Percentiles rank a stretch among this genome's conserved stretches.
Conservation (phyloP, 2,888 invertebrate species). For the Xylota segnis region DNA sequence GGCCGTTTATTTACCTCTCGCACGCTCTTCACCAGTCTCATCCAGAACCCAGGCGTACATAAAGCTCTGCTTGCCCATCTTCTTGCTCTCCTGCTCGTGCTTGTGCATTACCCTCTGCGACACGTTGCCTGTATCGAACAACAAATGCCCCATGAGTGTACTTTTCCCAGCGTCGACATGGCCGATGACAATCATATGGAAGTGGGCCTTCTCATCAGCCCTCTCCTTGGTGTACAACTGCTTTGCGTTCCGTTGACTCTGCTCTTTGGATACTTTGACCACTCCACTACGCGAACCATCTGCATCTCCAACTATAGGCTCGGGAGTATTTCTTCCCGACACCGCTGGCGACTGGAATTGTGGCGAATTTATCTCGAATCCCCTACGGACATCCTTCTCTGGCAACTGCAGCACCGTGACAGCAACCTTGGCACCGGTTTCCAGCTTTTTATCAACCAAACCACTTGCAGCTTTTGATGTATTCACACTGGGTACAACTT, state of each 20-base stretch:
- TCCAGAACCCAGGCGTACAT: slow-evolving; percentile 99
- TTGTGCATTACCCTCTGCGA: slow-evolving; percentile 96
- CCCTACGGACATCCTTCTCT: slow-evolving; percentile 80
- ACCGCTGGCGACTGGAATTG: slow-evolving; percentile 89
- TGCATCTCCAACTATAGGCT: slow-evolving; percentile 79
- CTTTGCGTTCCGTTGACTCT: slow-evolving; percentile 85
- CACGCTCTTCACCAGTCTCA: slow-evolving; percentile 98
- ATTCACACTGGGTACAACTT: slow-evolving; percentile 56
- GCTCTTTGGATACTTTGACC: slow-evolving; percentile 82
- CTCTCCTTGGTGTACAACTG: slow-evolving; percentile 90
- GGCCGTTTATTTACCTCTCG: slow-evolving; percentile 86
- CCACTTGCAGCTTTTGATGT: slow-evolving; percentile 80
- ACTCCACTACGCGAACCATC: slow-evolving; percentile 61
- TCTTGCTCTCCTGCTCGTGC: slow-evolving; percentile 98
- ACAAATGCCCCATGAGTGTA: slow-evolving; percentile 95
- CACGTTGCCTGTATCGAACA: slow-evolving; percentile 94
- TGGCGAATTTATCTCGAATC: slow-evolving; percentile 85
- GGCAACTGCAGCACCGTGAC: slow-evolving; percentile 78
- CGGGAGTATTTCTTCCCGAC: slow-evolving; percentile 87
- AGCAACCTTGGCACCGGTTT: slow-evolving; percentile 49
- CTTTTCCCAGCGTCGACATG: slow-evolving; percentile 91
- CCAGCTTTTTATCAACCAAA: slow-evolving; percentile 78
- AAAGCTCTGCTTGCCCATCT: slow-evolving; percentile 98
- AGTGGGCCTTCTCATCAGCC: slow-evolving; percentile 92
- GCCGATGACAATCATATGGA: slow-evolving; percentile 96